Percentiles rank a stretch among this genome's conserved stretches.
These are phyloP conservation scores for Drosophila mercatorum DNA, from an alignment of 2,888 invertebrate genomes.

Conservation along the genomic window DNA sequence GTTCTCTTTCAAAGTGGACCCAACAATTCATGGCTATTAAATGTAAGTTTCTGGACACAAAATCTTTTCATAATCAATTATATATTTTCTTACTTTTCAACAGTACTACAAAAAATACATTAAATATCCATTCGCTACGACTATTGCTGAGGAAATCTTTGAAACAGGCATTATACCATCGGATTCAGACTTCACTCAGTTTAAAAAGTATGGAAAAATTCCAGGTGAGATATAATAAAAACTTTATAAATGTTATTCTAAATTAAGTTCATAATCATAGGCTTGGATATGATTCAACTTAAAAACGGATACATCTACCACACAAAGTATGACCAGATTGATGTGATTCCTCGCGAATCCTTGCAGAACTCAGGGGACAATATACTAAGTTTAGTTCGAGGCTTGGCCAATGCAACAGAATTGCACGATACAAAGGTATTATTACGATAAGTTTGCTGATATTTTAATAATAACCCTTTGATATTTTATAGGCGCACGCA, in stretches of 20 bases:
- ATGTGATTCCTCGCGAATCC: conserved; percentile 87
- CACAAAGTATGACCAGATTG: conserved; percentile 88
- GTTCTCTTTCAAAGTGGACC: conserved; percentile 95
- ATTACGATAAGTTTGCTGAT: not conserved
- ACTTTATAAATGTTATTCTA: not conserved
- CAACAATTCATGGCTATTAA: conserved; percentile 88
- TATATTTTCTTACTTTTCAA: not conserved
- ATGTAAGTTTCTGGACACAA: conserved; percentile 76
- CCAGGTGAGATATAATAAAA: conserved; percentile 73
- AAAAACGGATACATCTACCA: conserved; percentile 92
- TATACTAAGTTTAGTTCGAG: conserved; percentile 86
- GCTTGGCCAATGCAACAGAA: conserved; percentile 84
- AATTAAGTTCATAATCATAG: conserved; percentile 79
- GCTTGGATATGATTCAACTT: conserved; percentile 91
- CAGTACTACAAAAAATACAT: conserved; percentile 85
- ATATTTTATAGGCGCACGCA: conserved; percentile 79
- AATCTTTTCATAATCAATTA: too few species aligned
- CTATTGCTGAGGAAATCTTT: conserved; percentile 85
- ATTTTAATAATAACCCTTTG: not conserved
- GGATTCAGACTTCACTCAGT: conserved; percentile 89
- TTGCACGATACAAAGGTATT: conserved; percentile 59
- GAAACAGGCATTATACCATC: conserved; percentile 88
- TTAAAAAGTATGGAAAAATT: conserved; percentile 86
- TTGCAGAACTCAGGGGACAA: conserved; percentile 91
- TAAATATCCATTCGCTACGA: conserved; percentile 86